phyloP scores from a whole-genome alignment of 2,888 invertebrate species.

The Pharmacophagus antenor region DNA sequence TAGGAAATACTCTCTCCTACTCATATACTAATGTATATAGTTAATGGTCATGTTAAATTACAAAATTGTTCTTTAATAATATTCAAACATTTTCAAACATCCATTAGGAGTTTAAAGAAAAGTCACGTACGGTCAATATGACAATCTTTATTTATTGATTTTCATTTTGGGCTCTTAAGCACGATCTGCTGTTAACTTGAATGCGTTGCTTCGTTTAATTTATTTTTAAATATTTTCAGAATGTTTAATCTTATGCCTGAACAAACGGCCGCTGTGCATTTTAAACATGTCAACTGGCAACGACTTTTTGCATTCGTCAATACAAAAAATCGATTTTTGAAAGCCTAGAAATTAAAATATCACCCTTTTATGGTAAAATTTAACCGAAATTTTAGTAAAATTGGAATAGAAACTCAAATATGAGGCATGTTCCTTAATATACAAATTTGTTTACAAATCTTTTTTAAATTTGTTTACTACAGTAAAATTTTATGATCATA shows the following conservation, averaged over 20 bases:
- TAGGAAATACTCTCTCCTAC: no score
- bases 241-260: slow-evolving; percentile 39
- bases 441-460: no score
- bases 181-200: slow-evolving; percentile 50
- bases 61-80: not conserved
- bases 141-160: slow-evolving; percentile 48
- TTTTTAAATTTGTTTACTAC: no score
- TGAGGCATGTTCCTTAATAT: no score
- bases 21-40: not conserved
- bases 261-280: slow-evolving; percentile 6
- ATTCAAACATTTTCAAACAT: slow-evolving; percentile 27
- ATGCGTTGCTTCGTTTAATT: slow-evolving; percentile 51
- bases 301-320: not conserved
- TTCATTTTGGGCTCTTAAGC: slow-evolving; percentile 55
- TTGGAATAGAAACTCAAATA: no score
- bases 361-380: no score
- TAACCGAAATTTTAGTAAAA: no score
- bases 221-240: slow-evolving; percentile 60
- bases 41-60: not conserved
- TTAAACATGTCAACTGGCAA: slow-evolving; percentile 3
- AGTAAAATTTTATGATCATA: no score
- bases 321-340: no score
- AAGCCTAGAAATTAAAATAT: slow-evolving; percentile 7
- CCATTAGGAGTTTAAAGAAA: slow-evolving; percentile 34
- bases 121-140: slow-evolving; percentile 61